A percentile compares a stretch with the other conserved stretches of the same genome.
These are phyloP conservation scores for Heteronetta atricapilla DNA, from an alignment of 2,113 vertebrate genomes.

Conservation along the genomic window DNA sequence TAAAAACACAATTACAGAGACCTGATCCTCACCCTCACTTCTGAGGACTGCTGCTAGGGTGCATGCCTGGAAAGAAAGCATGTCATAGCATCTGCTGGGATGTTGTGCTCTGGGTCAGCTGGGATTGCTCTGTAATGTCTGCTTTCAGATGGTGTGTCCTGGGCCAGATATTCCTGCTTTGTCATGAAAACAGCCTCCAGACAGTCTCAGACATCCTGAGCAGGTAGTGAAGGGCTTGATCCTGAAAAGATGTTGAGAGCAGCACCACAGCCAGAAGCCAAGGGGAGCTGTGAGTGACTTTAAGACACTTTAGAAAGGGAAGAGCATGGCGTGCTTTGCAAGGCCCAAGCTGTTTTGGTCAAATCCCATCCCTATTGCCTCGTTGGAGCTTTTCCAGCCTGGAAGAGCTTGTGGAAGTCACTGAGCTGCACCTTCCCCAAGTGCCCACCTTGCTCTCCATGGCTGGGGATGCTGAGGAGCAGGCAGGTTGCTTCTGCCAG, in stretches of 20 bases:
- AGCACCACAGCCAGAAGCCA: neutral
- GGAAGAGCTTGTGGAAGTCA: accelerated
- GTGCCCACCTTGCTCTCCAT: neutral
- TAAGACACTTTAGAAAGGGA: neutral
- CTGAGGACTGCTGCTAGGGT: neutral
- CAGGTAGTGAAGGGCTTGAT: neutral
- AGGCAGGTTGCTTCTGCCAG: neutral
- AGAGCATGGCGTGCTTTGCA: neutral
- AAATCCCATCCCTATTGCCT: neutral
- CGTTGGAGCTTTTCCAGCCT: neutral
- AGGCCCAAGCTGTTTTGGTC: accelerated
- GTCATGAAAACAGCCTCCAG: neutral
- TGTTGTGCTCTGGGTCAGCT: neutral
- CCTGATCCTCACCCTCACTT: neutral
- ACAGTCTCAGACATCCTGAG: neutral
- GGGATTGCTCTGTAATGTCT: neutral
- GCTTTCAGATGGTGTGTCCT: neutral
- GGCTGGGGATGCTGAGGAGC: neutral
- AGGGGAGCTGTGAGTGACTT: neutral
- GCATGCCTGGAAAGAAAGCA: neutral
- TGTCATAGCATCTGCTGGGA: accelerated
- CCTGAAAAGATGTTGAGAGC: neutral
- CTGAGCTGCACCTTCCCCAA: neutral
- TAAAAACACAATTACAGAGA: neutral
- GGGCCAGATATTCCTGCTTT: neutral